A percentile compares a stretch with the other conserved stretches of the same genome.
Conservation (phyloP, 2,113 vertebrate genomes). For the Misgurnus mizolepis region DNA sequence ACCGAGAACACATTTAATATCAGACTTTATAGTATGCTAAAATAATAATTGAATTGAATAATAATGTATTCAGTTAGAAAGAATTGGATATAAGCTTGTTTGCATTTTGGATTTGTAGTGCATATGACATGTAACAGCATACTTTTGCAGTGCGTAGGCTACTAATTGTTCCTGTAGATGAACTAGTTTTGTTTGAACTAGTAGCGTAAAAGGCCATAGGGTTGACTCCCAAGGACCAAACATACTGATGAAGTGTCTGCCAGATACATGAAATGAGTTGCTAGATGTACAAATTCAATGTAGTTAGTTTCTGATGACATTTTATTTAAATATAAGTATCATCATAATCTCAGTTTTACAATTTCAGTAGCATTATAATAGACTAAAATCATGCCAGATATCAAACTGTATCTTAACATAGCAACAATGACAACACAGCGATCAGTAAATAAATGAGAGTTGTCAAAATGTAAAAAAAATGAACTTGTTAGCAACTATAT, state of each 20-base stretch:
- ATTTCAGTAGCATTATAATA: slow-evolving; percentile 10
- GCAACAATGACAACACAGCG: neutral
- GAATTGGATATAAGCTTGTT: too few relatives aligned
- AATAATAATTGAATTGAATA: too few relatives aligned
- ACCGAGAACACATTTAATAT: too few relatives aligned
- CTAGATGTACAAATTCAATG: too few relatives aligned
- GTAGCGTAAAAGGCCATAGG: too few relatives aligned
- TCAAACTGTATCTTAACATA: neutral
- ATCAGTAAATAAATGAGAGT: neutral
- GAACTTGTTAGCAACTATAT: slow-evolving; percentile 14
- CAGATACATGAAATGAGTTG: neutral
- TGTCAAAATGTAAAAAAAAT: neutral
- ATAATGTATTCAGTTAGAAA: too few relatives aligned
- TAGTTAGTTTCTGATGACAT: neutral
- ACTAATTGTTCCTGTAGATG: neutral
- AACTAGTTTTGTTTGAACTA: too few relatives aligned
- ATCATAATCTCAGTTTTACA: slow-evolving; percentile 20
- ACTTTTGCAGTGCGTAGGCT: neutral
- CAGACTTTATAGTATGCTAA: too few relatives aligned
- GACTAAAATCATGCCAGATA: slow-evolving; percentile 2
- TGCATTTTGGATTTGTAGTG: neutral
- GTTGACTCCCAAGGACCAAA: too few relatives aligned
- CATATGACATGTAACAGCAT: neutral
- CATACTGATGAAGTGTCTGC: too few relatives aligned
- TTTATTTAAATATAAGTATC: slow-evolving; percentile 40